Percentiles rank a stretch among this genome's conserved stretches.
phyloP scores from a whole-genome alignment of 2,797 vertebrate species.

The Leptatherina wallacei region DNA sequence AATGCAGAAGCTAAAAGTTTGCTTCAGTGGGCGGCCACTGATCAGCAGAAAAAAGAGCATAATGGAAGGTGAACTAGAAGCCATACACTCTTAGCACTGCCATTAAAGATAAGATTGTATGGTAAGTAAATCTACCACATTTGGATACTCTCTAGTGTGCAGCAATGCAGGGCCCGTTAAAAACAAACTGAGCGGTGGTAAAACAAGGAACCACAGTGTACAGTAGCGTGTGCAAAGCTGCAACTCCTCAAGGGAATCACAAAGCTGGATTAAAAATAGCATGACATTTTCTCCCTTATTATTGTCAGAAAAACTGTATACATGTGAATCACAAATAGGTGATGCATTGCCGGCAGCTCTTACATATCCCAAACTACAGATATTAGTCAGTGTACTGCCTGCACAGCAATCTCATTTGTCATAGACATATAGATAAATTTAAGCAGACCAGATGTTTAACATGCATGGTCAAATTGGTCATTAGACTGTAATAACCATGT shows the following conservation, averaged over 20 bases:
- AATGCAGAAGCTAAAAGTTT: constrained; percentile 22
- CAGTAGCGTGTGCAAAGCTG: constrained; percentile 28
- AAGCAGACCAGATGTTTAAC: constrained; percentile 24
- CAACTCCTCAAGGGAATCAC: constrained; percentile 29
- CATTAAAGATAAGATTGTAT: constrained; percentile 31
- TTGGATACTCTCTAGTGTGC: constrained; percentile 43
- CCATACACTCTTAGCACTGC: constrained; percentile 30
- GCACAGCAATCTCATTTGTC: constrained; percentile 37
- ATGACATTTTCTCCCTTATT: constrained; percentile 20
- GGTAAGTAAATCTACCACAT: constrained; percentile 18
- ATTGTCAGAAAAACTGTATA: constrained; percentile 28
- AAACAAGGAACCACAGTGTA: constrained; percentile 22
- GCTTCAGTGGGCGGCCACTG: constrained; percentile 27
- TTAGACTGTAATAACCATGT: constrained; percentile 49
- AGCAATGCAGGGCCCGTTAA: constrained; percentile 11
- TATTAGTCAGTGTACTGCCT: constrained; percentile 22
- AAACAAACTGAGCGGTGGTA: constrained; percentile 31
- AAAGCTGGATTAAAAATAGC: constrained; percentile 33
- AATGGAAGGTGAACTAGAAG: constrained; percentile 36
- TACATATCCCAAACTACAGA: constrained; percentile 14
- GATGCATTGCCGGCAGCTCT: constrained; percentile 10
- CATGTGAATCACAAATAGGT: constrained; percentile 20
- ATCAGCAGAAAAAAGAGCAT: constrained; percentile 43
- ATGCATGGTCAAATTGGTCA: constrained; percentile 38
- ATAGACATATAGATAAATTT: constrained; percentile 33